phyloP scores from a whole-genome alignment of 2,797 vertebrate species.

The Remorina albescens region DNA sequence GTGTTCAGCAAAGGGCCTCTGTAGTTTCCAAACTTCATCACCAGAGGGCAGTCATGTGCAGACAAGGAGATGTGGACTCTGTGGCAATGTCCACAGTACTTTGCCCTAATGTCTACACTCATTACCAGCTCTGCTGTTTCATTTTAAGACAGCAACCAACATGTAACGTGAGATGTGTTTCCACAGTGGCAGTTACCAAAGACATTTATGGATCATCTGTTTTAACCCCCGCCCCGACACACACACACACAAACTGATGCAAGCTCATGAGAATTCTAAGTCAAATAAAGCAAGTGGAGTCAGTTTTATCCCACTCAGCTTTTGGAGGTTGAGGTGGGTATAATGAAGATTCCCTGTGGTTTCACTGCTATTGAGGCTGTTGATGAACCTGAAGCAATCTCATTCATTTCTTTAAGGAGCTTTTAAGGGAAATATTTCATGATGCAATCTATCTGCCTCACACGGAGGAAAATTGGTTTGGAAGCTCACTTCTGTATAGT shows the following conservation, averaged over 20 bases:
- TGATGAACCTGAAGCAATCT: conserved; percentile 22
- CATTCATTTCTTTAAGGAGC: conserved; percentile 21
- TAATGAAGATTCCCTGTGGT: conserved; percentile 47
- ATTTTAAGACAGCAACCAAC: conserved; percentile 15
- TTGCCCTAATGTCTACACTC: background rate
- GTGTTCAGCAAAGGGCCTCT: conserved; percentile 6
- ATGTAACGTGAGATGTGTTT: conserved; percentile 23
- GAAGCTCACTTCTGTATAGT: too few relatives aligned
- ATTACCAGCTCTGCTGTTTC: conserved; percentile 28
- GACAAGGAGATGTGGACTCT: conserved; percentile 31
- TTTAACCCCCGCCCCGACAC: conserved; percentile 37
- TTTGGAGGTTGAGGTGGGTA: conserved; percentile 42
- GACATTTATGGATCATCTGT: conserved; percentile 55
- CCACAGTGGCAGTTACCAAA: conserved; percentile 11
- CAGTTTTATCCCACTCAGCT: conserved; percentile 49
- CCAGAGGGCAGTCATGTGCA: conserved; percentile 74
- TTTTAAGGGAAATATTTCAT: background rate
- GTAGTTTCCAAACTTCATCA: conserved; percentile 55
- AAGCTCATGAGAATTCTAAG: conserved; percentile 62
- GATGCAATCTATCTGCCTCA: background rate
- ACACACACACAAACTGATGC: conserved; percentile 58
- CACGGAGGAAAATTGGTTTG: background rate
- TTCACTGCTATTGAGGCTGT: conserved; percentile 1
- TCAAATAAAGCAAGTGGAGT: conserved; percentile 23
- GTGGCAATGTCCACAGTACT: background rate